These are phyloP conservation scores for Gopherus flavomarginatus DNA, from an alignment of 2,113 vertebrate species.

Conservation along the genomic window DNA sequence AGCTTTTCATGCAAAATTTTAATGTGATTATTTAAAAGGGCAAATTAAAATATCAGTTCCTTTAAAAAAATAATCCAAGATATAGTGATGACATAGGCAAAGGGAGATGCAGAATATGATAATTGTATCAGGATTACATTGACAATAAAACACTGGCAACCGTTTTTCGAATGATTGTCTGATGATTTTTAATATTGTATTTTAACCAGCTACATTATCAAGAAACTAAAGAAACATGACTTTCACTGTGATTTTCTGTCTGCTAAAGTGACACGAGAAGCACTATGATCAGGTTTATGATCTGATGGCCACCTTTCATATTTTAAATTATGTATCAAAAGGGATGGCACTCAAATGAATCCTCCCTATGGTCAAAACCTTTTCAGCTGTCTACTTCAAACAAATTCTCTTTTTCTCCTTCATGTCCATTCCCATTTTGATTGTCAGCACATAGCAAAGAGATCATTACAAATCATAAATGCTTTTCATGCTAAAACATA, in stretches of 20 bases:
- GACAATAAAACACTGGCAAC: neutral
- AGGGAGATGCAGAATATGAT: neutral
- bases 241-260: neutral
- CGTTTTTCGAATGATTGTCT: neutral
- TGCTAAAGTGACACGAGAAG: neutral
- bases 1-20: neutral
- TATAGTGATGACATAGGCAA: neutral
- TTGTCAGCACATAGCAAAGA: neutral
- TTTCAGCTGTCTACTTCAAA: neutral
- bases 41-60: neutral
- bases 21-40: neutral
- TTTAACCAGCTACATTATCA: conserved; percentile 13
- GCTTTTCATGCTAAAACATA: neutral
- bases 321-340: conserved; percentile 4
- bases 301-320: neutral
- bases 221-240: neutral
- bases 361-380: neutral
- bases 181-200: conserved; percentile 10
- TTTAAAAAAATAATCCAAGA: neutral
- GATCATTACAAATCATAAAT: neutral
- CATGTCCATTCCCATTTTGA: neutral
- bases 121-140: conserved; percentile 6
- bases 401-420: conserved; percentile 1
- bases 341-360: neutral
- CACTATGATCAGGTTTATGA: neutral